A percentile compares a stretch with the other conserved stretches of the same genome.
phyloP scores from a whole-genome alignment of 2,797 vertebrate genomes.

The Peromyscus attwateri region DNA sequence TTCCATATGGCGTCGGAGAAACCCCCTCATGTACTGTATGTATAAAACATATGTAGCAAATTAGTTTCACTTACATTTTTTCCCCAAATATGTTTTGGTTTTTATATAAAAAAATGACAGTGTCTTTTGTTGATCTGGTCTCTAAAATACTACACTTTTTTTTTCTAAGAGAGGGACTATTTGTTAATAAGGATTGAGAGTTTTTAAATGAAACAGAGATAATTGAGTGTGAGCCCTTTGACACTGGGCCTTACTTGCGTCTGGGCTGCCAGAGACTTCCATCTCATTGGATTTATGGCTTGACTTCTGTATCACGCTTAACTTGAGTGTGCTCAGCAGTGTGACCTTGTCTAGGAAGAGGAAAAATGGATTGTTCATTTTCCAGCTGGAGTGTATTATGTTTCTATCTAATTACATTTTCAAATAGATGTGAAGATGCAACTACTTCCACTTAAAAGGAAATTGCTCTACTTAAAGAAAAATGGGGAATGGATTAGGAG shows the following conservation, averaged over 20 bases:
- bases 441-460: constrained; percentile 80
- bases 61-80: constrained; percentile 87
- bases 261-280: constrained; percentile 76
- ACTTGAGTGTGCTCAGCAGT: constrained; percentile 74
- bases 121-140: constrained; percentile 84
- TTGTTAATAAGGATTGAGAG: constrained; percentile 75
- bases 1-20: constrained; percentile 90
- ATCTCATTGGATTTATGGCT: constrained; percentile 84
- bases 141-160: constrained; percentile 74
- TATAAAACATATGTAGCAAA: constrained; percentile 89
- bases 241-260: constrained; percentile 72
- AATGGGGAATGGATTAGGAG: constrained; percentile 68
- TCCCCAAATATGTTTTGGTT: constrained; percentile 84
- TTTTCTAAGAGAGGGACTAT: constrained; percentile 63
- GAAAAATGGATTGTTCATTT: constrained; percentile 76
- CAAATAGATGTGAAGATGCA: constrained; percentile 86
- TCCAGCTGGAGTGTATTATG: constrained; percentile 84
- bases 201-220: constrained; percentile 77
- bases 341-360: constrained; percentile 76
- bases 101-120: constrained; percentile 79
- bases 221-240: constrained; percentile 67
- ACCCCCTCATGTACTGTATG: constrained; percentile 85
- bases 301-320: constrained; percentile 86
- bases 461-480: constrained; percentile 77
- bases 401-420: constrained; percentile 85